A percentile compares a stretch with the other conserved stretches of the same genome.
phyloP scores from a whole-genome alignment of 2,797 vertebrate species.

The Pangasius sanitwongsei region DNA sequence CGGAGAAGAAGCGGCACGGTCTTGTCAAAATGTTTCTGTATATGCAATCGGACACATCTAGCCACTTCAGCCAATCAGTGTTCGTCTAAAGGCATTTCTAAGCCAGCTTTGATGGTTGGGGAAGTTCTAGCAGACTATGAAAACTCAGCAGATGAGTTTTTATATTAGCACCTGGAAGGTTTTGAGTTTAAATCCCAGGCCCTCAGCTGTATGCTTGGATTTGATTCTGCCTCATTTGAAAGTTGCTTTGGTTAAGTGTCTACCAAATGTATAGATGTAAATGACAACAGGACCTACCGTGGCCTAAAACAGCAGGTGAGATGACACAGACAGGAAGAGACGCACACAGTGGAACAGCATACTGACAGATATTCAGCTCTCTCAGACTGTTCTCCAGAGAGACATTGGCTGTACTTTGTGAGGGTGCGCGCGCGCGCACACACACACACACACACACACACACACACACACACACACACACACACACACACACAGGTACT shows the following conservation, averaged over 20 bases:
- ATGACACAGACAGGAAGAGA: constrained; percentile 50
- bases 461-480: not conserved
- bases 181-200: not conserved
- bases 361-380: constrained; percentile 34
- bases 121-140: not conserved
- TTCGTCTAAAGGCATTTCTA: not conserved
- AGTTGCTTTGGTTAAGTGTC: not conserved
- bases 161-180: not conserved
- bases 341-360: constrained; percentile 16
- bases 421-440: constrained; percentile 40
- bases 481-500: constrained; percentile 31
- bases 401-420: constrained; percentile 31
- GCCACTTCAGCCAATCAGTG: not conserved
- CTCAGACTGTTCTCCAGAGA: constrained; percentile 60
- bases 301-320: not conserved
- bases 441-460: not conserved
- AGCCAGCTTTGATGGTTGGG: not conserved
- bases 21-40: not conserved
- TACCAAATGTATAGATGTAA: not conserved
- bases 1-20: not conserved
- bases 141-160: not conserved
- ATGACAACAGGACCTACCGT: not conserved
- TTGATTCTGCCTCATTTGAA: not conserved
- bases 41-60: not conserved
- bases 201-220: not conserved